Base-by-base conservation (phyloP, 2,797 vertebrate species). In the Enoplosus armatus region DNA sequence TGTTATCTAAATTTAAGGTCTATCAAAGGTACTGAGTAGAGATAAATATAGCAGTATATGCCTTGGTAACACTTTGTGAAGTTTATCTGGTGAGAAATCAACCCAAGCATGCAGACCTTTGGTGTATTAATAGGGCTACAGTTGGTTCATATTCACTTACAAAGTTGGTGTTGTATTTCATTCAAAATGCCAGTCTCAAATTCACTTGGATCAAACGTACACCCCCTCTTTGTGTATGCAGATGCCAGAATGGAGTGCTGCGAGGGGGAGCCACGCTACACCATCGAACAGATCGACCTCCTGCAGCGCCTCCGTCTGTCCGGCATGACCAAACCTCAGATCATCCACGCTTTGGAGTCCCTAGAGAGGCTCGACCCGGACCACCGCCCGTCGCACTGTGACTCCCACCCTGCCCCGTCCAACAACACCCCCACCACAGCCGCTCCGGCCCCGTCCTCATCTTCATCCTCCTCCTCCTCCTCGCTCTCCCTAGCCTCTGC, bases 271-370 rank as follows among this genome's bases (percentile, higher is more conserved):
- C 96, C 96, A 0, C 96, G 96, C 59, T 96, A 96, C 92, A 96
- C 96, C 81, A 96, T 96, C 3, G 96, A 96, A 64, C 96, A 96
- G 89, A 96, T 96, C 15, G 96, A 96, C 93, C 94, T 96, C 79
- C 93, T 96, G 70, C 96, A 96, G 89, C 95, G 96, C 33, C 92
- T 96, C 58, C 94, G 96, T 50, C 89, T 96, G 0, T 96, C 95
- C 0, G 96, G 96, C 80, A 95, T 96, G 95, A 95, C 95, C 87
- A 96, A 96, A 80, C 95, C 95, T 72, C 95, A 96, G 89, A 96
- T 96, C 86, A 75, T 96, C 67, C 96, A 96, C 43, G 96, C 96
- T 2, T 54, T 96, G 72, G 96, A 96, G 85, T 96, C 96, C 76
- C 90, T 96, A 85, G 96, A 96, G 89, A 92, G 96, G 89, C 94